phyloP scores from a whole-genome alignment of 2,888 invertebrate genomes.

The Acrocyrtus sp. region DNA sequence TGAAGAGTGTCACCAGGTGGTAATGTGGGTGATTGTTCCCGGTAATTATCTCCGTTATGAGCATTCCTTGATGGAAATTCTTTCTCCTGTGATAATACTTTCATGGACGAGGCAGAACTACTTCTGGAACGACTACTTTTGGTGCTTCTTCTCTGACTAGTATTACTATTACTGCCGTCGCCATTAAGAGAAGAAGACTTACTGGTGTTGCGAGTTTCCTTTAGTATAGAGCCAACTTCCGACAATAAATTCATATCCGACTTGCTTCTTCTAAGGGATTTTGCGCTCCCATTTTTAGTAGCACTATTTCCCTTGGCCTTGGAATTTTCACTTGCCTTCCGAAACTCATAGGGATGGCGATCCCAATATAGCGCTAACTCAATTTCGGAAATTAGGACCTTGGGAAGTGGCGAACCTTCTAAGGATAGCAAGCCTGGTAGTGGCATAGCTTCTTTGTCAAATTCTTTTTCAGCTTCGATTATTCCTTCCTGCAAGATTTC shows the following conservation, averaged over 20 bases:
- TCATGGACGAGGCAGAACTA: not conserved
- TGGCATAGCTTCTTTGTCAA: constrained; percentile 31
- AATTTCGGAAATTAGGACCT: constrained; percentile 52
- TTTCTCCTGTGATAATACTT: not conserved
- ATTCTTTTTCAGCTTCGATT: constrained; percentile 24
- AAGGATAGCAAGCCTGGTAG: constrained; percentile 25
- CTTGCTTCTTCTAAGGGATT: constrained; percentile 18
- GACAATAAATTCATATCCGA: constrained; percentile 35
- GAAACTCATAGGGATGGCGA: constrained; percentile 54
- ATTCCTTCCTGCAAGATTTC: constrained; percentile 27
- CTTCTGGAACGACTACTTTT: too few relatives aligned
- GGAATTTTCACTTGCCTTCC: not conserved
- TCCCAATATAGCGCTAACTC: constrained; percentile 63
- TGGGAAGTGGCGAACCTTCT: constrained; percentile 23
- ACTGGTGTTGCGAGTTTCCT: constrained; percentile 5
- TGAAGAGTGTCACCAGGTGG: not conserved
- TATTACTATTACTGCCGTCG: not conserved
- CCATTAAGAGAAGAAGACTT: constrained; percentile 7
- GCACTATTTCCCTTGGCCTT: too few relatives aligned
- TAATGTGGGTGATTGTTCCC: not conserved
- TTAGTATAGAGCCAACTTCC: constrained; percentile 27
- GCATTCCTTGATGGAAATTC: not conserved
- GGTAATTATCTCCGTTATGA: not conserved
- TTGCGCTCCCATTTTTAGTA: too few relatives aligned
- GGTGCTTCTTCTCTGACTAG: not conserved